Base-by-base conservation (phyloP, 2,797 vertebrate species). In the Rhinatrema bivittatum region DNA sequence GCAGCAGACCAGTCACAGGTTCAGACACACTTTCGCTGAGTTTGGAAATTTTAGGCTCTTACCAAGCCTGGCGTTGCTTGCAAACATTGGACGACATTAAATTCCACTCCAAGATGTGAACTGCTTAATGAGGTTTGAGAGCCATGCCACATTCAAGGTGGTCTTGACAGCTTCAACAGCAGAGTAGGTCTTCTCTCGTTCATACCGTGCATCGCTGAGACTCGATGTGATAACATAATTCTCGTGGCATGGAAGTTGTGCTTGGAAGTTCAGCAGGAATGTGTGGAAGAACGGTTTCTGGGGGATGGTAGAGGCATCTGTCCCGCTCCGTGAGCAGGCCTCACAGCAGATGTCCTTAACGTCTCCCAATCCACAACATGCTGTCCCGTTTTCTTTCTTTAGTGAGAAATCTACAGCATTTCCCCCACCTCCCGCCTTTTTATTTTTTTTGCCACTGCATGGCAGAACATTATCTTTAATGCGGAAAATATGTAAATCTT, bases 401-500 rank as follows among this genome's bases (percentile, higher is more conserved):
- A 62, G 49, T 62, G 56, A 65, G 71, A 68, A 72, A 76, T 20
- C 28, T 17, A 25, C 9, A 26, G 12, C 23, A 15, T n/a, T n/a
- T n/a, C n/a, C n/a, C n/a, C n/a, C n/a, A n/a, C n/a, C n/a, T n/a
- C 14, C 32, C 24, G 10, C 65, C 46, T 37, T 59, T 63, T 56
- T 50, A 50, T 18, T 40, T 34, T 69, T 55, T 74, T 62, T 78
- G 60, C 78, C 65, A 66, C 43, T 5, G 21, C 56, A 63, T 60
- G 78, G 62, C 50, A 57, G 78, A 74, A 67, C 77, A 79, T 76
- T 82, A 76, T 73, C 77, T 79, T 75, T 82, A 74, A 76, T 78
- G 71, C 76, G 70, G 84, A 79, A 85, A 83, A 85, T 86, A 87
- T 86, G 87, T 78, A 83, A 85, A 87, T 85, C 78, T 72, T 82